These are phyloP conservation scores for Pipistrellus nathusii DNA, from an alignment of 2,797 vertebrate genomes.

Conservation along the genomic window DNA sequence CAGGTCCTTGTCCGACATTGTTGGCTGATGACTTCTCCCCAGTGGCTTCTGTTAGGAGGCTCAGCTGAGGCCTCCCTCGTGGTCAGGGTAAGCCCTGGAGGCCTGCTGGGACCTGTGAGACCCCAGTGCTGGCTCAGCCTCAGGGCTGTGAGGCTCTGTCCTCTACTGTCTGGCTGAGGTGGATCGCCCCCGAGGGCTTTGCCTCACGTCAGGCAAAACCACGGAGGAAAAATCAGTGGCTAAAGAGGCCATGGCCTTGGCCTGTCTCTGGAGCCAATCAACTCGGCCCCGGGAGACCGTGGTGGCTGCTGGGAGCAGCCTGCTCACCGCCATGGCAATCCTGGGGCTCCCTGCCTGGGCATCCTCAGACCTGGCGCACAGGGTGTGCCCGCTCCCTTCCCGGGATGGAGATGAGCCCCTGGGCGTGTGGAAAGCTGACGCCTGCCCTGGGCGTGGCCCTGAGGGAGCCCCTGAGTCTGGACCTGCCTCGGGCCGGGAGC, in stretches of 20 bases:
- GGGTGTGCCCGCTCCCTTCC: rapidly evolving
- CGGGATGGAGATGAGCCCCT: rapidly evolving
- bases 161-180: no score
- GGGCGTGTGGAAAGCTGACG: rapidly evolving
- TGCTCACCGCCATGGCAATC: background rate
- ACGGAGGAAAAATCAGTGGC: rapidly evolving
- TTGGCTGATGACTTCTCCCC: no score
- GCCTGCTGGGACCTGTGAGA: no score
- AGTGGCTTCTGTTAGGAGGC: no score
- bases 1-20: background rate
- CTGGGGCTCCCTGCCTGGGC: background rate
- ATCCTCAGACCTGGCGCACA: background rate
- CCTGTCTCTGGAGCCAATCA: background rate
- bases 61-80: rapidly evolving
- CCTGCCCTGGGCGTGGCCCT: no score
- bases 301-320: background rate
- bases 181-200: no score
- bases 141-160: no score
- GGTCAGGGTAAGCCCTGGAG: no score
- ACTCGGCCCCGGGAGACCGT: background rate
- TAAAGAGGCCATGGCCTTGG: background rate
- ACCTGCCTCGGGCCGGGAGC: no score
- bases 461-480: no score
- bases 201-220: no score
- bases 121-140: no score